Percentiles rank a stretch among this genome's conserved stretches.
Conservation (phyloP, 2,113 vertebrate species). For the Kryptolebias marmoratus region DNA sequence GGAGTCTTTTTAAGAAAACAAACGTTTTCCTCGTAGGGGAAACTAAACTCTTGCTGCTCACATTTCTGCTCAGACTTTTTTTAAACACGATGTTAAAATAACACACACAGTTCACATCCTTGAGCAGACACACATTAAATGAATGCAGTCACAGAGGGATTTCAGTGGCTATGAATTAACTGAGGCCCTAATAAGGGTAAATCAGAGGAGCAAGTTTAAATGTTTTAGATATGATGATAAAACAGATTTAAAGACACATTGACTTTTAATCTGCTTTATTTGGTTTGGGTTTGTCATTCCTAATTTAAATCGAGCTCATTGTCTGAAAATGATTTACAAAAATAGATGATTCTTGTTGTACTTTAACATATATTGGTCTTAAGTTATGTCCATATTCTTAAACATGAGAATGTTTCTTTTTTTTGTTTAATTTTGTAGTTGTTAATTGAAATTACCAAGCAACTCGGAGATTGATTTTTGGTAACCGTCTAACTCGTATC, state of each 20-base stretch:
- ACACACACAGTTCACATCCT: conserved; percentile 38
- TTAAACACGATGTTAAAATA: conserved; percentile 58
- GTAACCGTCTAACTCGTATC: background rate
- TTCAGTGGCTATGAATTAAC: conserved; percentile 5
- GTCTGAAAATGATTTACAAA: background rate
- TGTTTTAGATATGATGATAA: background rate
- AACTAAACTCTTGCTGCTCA: conserved; percentile 51
- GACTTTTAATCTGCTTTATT: no score
- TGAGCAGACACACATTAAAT: conserved; percentile 7
- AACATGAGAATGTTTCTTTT: background rate
- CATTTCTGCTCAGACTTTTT: conserved; percentile 49
- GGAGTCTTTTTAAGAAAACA: conserved; percentile 58
- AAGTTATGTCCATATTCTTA: background rate
- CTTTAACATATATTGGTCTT: background rate
- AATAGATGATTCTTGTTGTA: background rate
- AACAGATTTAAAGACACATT: background rate
- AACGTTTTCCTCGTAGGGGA: conserved; percentile 46
- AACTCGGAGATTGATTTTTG: background rate
- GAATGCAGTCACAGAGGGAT: conserved; percentile 9
- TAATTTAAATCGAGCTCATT: background rate
- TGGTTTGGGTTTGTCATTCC: background rate
- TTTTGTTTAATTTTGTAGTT: background rate
- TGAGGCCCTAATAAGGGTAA: background rate
- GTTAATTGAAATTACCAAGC: background rate
- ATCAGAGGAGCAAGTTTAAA: background rate